These are phyloP conservation scores for Onychostoma macrolepis DNA, from an alignment of 2,113 vertebrate genomes.

Conservation along the genomic window DNA sequence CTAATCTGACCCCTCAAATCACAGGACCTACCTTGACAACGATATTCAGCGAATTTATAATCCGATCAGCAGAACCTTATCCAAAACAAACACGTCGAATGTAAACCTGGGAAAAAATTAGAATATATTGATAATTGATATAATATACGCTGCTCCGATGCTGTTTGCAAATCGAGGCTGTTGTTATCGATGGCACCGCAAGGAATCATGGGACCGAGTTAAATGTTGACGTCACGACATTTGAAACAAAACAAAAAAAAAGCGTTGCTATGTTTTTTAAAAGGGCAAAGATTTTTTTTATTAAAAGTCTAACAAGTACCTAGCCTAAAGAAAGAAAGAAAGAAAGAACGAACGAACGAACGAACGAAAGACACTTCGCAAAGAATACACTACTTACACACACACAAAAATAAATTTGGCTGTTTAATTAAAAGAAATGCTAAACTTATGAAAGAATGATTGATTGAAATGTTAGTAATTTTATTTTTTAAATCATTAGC, in stretches of 20 bases:
- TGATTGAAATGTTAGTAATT: neutral
- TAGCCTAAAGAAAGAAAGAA: no score
- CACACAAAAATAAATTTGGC: neutral
- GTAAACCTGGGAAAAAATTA: neutral
- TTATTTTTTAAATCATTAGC: neutral
- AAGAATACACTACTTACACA: no score
- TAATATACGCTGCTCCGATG: neutral
- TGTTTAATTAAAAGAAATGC: neutral
- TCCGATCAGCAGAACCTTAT: neutral
- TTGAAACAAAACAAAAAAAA: slow-evolving; percentile 78
- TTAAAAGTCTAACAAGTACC: no score
- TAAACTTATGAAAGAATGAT: neutral
- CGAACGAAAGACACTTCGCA: no score
- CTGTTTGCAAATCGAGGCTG: slow-evolving; percentile 22
- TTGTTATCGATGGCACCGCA: slow-evolving; percentile 44
- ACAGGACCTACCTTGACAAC: slow-evolving; percentile 34
- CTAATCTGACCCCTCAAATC: neutral
- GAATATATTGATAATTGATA: neutral
- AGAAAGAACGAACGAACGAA: no score
- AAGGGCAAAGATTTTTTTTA: neutral
- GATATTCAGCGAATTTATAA: neutral
- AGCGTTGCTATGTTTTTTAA: slow-evolving; percentile 53
- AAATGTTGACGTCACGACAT: slow-evolving; percentile 57
- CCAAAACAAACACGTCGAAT: neutral
- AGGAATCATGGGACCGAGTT: slow-evolving; percentile 73